Base-by-base conservation (phyloP, 2,113 vertebrate genomes). In the Phalacrocorax carbo region DNA sequence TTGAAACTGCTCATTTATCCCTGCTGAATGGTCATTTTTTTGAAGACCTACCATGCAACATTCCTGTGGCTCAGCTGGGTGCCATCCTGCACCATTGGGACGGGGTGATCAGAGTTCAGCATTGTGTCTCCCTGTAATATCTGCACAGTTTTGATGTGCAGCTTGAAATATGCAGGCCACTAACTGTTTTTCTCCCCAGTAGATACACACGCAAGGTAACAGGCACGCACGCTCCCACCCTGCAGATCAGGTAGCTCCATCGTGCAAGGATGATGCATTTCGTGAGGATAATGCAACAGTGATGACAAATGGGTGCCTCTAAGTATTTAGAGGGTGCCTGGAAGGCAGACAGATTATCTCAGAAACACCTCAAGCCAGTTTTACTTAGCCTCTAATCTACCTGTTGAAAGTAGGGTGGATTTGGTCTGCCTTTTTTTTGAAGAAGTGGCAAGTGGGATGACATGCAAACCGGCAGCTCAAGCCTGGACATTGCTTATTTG, bases 321-420 rank as follows among this genome's bases (percentile, higher is more conserved):
- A 55, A 96, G 75, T 96, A 89, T 92, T 97, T 71, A 95, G 54
- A 95, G 60, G 84, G 84, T 94, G 95, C 91, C 93, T 93, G 90
- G 75, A 92, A 96, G 93, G 97, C 93, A 96, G 90, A 72, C 34
- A 77, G 57, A 94, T 97, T 96, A 86, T 92, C 93, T 97, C 88
- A 82, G 93, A 83, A 96, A 94, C 86, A 95, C 81, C 91, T 88
- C 70, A 86, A 82, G n/a, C 87, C 93, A 94, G 80, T 83, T 96
- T 94, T 96, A 68, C 82, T 93, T 88, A 92, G 79, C 88, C 75
- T 94, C 75, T 97, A 80, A 94, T 94, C 72, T 94, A 57, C 68
- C 86, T 95, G 78, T 58, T 88, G 86, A 89, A 96, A 94, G 58
- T 32, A 68, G 78, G 61, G 76, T 93, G 87, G 91, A 85, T 94